Evolutionary conservation across 1,140 invertebrate genomes (phyloP).

Genomic region (Venustaconcha ellipsiformis): DNA sequence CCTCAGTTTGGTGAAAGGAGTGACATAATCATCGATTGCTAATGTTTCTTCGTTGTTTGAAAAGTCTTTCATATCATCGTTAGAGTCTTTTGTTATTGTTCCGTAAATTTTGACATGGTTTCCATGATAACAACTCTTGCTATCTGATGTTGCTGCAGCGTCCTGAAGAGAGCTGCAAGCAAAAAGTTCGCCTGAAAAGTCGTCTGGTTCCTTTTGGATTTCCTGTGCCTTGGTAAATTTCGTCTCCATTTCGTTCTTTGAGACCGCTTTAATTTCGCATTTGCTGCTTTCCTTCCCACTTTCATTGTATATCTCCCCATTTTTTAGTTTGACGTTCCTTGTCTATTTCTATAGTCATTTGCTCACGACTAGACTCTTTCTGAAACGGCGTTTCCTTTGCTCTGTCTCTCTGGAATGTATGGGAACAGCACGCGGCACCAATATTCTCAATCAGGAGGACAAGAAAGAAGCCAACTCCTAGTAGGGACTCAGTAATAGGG

Average conservation of each 20-base stretch:
- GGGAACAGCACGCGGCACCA: conserved; percentile 49
- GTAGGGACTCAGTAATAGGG: conserved; percentile 50
- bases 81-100: too few species aligned
- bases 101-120: too few species aligned
- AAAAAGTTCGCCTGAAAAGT: too few species aligned
- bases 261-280: background rate
- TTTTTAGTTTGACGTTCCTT: background rate
- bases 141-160: too few species aligned
- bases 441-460: conserved; percentile 73
- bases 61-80: too few species aligned
- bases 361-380: background rate
- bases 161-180: too few species aligned
- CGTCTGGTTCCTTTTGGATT: too few species aligned
- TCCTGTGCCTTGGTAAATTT: background rate
- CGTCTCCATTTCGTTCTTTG: background rate
- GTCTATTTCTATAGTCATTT: too few species aligned
- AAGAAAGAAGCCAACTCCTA: conserved; percentile 73
- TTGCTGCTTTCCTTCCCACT: conserved; percentile 1
- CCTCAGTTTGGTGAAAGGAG: conserved; percentile 37
- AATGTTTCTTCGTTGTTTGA: too few species aligned
- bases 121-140: too few species aligned
- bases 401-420: background rate
- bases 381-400: too few species aligned
- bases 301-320: background rate
- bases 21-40: too few species aligned